Percentiles rank a stretch among this genome's conserved stretches.
These are phyloP conservation scores for Plectrocnemia conspersa DNA, from an alignment of 1,140 invertebrate genomes.

Conservation along the genomic window DNA sequence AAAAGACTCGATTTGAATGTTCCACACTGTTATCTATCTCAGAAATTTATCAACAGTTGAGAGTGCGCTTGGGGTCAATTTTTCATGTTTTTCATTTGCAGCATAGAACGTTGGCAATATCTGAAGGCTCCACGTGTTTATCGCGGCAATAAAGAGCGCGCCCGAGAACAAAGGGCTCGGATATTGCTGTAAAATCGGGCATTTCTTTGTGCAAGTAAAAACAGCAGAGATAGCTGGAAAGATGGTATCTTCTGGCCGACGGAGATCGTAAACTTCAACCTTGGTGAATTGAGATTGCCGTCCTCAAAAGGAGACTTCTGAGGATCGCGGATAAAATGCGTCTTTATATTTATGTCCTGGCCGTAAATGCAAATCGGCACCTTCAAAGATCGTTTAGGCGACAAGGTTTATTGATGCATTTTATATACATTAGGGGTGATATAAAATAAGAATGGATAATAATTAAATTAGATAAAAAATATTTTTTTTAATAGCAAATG, in stretches of 20 bases:
- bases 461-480: no score
- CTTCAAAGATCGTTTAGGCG: conserved; percentile 9
- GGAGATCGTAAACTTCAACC: neutral
- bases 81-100: no score
- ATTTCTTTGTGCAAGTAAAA: no score
- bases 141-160: neutral
- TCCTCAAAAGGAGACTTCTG: neutral
- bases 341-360: conserved; percentile 21
- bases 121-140: neutral
- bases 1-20: no score
- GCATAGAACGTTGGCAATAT: no score
- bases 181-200: neutral
- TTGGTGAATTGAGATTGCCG: neutral
- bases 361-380: conserved; percentile 3
- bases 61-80: no score
- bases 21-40: no score
- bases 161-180: neutral
- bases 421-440: no score
- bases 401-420: conserved; percentile 5
- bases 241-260: conserved; percentile 1
- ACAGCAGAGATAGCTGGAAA: neutral
- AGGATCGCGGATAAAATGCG: conserved; percentile 4
- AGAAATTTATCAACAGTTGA: no score
- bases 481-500: no score
- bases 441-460: no score